Evolutionary conservation across 1,140 invertebrate species (phyloP).

Genomic region (Batillaria attramentaria): DNA sequence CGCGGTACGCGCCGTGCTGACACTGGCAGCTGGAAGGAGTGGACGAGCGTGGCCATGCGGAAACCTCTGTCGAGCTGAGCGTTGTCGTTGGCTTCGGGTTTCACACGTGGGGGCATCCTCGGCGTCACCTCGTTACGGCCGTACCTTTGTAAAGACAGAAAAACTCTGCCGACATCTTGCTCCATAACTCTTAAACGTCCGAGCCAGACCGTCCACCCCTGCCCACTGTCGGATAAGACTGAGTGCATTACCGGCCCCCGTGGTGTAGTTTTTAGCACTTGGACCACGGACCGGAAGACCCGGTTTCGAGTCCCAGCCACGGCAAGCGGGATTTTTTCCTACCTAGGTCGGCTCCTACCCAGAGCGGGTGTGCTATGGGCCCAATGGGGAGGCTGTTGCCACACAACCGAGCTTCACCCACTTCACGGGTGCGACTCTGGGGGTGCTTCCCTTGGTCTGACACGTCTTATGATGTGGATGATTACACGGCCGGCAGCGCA

Average conservation of each 20-base stretch:
- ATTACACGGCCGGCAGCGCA: too few relatives aligned
- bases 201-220: not conserved
- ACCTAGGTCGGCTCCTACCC: too few relatives aligned
- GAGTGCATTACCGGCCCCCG: not conserved
- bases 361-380: too few relatives aligned
- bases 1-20: constrained; percentile 53
- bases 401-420: too few relatives aligned
- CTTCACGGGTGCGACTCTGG: too few relatives aligned
- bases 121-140: constrained; percentile 44
- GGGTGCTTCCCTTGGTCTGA: too few relatives aligned
- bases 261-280: not conserved
- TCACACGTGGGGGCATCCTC: constrained; percentile 47
- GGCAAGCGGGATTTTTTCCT: too few relatives aligned
- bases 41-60: constrained; percentile 56
- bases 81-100: constrained; percentile 57
- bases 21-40: constrained; percentile 48
- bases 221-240: not conserved
- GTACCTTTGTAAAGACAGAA: constrained; percentile 52
- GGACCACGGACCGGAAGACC: too few relatives aligned
- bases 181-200: not conserved
- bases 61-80: constrained; percentile 54
- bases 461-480: too few relatives aligned
- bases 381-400: too few relatives aligned
- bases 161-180: too few relatives aligned
- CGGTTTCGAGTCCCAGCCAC: too few relatives aligned